Conservation (phyloP, 1,140 invertebrate genomes). For the Potamilus streckersoni region DNA sequence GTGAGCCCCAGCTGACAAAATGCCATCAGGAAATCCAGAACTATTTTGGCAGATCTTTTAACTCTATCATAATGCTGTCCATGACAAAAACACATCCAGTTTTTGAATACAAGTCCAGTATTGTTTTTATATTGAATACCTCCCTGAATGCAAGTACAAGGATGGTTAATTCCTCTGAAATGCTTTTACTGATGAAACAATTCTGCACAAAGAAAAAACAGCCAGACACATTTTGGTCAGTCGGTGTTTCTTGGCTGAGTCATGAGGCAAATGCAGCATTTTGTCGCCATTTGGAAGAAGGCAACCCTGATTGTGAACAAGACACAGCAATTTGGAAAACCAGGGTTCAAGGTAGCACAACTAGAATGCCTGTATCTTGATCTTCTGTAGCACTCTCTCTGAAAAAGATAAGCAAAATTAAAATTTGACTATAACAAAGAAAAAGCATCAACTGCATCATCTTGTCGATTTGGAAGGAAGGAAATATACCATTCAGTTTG, state of each 20-base stretch:
- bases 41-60: slow-evolving; percentile 3
- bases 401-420: too few species aligned
- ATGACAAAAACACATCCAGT: slow-evolving; percentile 12
- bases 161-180: slow-evolving; percentile 5
- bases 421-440: too few species aligned
- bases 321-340: slow-evolving; percentile 17
- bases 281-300: slow-evolving; percentile 10
- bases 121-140: not conserved
- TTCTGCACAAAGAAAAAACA: slow-evolving; percentile 14
- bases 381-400: not conserved
- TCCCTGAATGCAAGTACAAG: slow-evolving; percentile 4
- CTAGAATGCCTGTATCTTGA: slow-evolving; percentile 10
- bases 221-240: not conserved
- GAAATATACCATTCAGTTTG: too few species aligned
- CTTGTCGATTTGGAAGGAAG: too few species aligned
- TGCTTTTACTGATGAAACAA: not conserved
- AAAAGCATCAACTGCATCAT: too few species aligned
- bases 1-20: not conserved
- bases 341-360: slow-evolving; percentile 33
- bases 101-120: not conserved
- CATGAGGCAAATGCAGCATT: not conserved
- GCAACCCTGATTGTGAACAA: slow-evolving; percentile 8
- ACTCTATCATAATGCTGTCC: slow-evolving; percentile 1
- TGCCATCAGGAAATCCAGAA: not conserved
- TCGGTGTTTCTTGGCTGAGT: not conserved